These are phyloP conservation scores for Spodoptera frugiperda DNA, from an alignment of 1,140 invertebrate species.

Conservation along the genomic window DNA sequence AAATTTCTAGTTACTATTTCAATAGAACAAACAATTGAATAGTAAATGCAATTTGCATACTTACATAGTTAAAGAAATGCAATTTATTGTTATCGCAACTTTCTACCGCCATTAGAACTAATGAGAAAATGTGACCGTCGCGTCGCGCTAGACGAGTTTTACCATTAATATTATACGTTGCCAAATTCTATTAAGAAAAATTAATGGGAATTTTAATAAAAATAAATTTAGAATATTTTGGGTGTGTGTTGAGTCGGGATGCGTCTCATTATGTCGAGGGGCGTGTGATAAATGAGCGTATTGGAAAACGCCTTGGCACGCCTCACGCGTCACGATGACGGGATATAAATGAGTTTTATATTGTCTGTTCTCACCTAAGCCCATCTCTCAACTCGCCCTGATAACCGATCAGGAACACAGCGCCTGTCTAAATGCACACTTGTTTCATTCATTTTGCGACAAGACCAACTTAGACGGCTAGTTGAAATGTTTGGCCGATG, in stretches of 20 bases:
- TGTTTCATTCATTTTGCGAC: conserved; percentile 80
- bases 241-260: conserved; percentile 67
- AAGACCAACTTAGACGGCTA: conserved; percentile 80
- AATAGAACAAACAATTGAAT: not conserved
- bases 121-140: conserved; percentile 36
- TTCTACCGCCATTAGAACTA: conserved; percentile 17
- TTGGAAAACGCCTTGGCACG: conserved; percentile 83
- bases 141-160: conserved; percentile 8
- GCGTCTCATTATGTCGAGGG: conserved; percentile 78
- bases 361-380: conserved; percentile 81
- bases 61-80: not conserved
- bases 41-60: not conserved
- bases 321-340: conserved; percentile 79
- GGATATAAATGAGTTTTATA: conserved; percentile 83
- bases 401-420: conserved; percentile 76
- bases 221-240: conserved; percentile 76
- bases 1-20: conserved; percentile 9
- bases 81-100: conserved; percentile 22
- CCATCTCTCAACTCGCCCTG: conserved; percentile 67
- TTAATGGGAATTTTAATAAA: conserved; percentile 54
- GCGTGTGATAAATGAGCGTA: conserved; percentile 81
- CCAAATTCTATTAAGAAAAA: conserved; percentile 56
- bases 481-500: conserved; percentile 80
- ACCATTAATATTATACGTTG: conserved; percentile 43
- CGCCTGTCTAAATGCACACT: conserved; percentile 66